These are phyloP conservation scores for Bruchidius siliquastri DNA, from an alignment of 2,888 invertebrate species.

Conservation along the genomic window DNA sequence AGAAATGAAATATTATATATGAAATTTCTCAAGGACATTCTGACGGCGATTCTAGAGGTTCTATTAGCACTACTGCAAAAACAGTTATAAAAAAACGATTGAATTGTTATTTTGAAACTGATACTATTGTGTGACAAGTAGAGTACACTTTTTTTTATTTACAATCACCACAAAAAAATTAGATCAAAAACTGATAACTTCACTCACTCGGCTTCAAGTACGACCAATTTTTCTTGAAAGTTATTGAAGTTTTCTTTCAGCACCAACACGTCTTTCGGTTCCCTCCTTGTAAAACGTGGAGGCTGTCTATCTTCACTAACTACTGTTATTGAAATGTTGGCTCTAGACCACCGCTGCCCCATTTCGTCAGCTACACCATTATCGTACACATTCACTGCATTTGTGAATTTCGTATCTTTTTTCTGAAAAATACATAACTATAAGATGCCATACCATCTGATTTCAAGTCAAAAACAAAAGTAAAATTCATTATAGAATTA, in stretches of 20 bases:
- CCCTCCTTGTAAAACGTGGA: slow-evolving; percentile 64
- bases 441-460: too few species aligned
- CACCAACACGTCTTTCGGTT: slow-evolving; percentile 51
- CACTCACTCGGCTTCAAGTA: slow-evolving; percentile 65
- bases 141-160: too few species aligned
- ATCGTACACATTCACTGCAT: slow-evolving; percentile 75
- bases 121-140: slow-evolving; percentile 6
- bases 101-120: too few species aligned
- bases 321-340: slow-evolving; percentile 77
- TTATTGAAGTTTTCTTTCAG: slow-evolving; percentile 72
- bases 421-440: slow-evolving; percentile 48
- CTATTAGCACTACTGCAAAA: too few species aligned
- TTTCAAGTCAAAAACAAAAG: too few species aligned
- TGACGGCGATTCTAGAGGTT: too few species aligned
- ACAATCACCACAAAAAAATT: too few species aligned
- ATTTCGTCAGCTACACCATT: slow-evolving; percentile 65
- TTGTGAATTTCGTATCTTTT: slow-evolving; percentile 59
- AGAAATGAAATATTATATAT: too few species aligned
- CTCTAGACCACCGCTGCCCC: slow-evolving; percentile 58
- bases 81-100: too few species aligned
- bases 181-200: slow-evolving; percentile 3
- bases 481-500: too few species aligned
- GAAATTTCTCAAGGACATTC: too few species aligned
- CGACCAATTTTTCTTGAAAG: slow-evolving; percentile 51
- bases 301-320: slow-evolving; percentile 85